phyloP scores from a whole-genome alignment of 2,113 vertebrate species.

The Steatornis caripensis region DNA sequence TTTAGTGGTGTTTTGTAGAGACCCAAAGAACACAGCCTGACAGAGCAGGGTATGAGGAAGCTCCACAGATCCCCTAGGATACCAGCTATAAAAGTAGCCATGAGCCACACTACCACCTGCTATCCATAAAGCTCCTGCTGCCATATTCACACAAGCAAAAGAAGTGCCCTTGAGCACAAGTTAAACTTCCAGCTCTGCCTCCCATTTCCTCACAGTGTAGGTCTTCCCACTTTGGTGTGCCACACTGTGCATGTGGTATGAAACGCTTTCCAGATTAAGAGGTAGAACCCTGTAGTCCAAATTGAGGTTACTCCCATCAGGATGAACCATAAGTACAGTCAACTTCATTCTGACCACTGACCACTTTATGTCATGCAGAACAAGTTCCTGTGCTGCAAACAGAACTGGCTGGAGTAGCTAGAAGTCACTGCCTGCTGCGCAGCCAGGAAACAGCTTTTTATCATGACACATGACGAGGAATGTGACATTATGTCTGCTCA shows the following conservation, averaged over 20 bases:
- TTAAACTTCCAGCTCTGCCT: background rate
- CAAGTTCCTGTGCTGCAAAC: background rate
- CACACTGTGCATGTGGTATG: fast-evolving
- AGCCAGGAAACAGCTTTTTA: background rate
- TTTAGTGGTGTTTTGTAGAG: background rate
- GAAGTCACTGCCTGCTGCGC: background rate
- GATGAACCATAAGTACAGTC: background rate
- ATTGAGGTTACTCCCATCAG: background rate
- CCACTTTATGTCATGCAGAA: background rate
- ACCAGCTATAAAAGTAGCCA: background rate
- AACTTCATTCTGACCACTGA: background rate
- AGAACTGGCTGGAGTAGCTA: background rate
- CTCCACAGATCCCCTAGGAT: background rate
- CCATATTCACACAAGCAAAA: background rate
- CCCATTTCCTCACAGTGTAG: background rate
- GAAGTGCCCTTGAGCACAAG: background rate
- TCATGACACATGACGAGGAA: background rate
- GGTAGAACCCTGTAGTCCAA: background rate
- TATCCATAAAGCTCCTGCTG: background rate
- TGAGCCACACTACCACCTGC: background rate
- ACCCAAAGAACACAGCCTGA: background rate
- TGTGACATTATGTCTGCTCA: background rate
- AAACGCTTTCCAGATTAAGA: background rate
- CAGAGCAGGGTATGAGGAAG: fast-evolving
- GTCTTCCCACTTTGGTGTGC: fast-evolving